Evolutionary conservation across 2,797 vertebrate species (phyloP).

Genomic region (Sebastes vulpes): DNA sequence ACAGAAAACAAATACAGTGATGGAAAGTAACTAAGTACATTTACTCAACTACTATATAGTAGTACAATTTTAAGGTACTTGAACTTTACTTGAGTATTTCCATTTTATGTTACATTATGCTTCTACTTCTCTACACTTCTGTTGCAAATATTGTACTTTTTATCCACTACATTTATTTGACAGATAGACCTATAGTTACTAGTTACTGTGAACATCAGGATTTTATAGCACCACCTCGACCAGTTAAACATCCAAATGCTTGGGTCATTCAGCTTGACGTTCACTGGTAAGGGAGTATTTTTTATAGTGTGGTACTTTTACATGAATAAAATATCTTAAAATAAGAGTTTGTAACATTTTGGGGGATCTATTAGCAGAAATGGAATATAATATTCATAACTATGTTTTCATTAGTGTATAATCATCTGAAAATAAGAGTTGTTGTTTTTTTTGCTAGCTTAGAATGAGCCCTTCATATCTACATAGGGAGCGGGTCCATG

Average conservation of each 20-base stretch:
- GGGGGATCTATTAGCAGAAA: too few relatives aligned
- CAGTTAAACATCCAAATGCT: background rate
- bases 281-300: background rate
- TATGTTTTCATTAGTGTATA: too few relatives aligned
- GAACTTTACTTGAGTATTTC: background rate
- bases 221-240: background rate
- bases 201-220: background rate
- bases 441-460: rapidly evolving
- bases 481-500: too few relatives aligned
- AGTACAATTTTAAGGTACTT: background rate
- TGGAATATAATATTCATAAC: too few relatives aligned
- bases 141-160: background rate
- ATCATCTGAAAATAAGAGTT: too few relatives aligned
- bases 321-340: background rate
- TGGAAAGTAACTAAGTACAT: background rate
- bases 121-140: background rate
- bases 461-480: too few relatives aligned
- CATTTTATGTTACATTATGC: background rate
- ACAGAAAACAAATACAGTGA: background rate
- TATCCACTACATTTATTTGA: background rate
- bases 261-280: background rate
- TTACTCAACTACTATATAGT: too few relatives aligned
- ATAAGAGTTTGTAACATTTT: too few relatives aligned
- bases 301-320: background rate
- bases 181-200: background rate